Base-by-base conservation (phyloP, 2,113 vertebrate species). In the Phylloscopus whistleri region DNA sequence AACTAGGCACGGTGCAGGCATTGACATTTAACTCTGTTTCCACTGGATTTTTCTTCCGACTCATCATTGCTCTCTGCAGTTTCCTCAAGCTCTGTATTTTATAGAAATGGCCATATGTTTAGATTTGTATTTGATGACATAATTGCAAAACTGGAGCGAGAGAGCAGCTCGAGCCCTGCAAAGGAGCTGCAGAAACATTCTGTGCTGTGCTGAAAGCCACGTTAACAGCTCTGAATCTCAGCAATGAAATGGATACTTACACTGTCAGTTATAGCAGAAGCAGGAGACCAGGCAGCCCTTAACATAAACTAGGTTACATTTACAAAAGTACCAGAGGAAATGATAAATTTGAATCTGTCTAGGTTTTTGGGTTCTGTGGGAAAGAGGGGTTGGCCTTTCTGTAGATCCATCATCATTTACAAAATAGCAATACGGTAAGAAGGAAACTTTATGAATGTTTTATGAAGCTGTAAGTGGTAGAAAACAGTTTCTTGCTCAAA, bases 1-100 rank as follows among this genome's bases (percentile, higher is more conserved):
- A 97, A 97, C 84, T 63, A 94, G 92, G 93, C 91, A 96, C 88
- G 58, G 87, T 84, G 94, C 95, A 95, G 64, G 64, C 79, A 95
- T 53, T 96, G 90, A 92, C 93, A 93, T 95, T 95, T 96, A 86
- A 85, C 85, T 97, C 91, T 59, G 5, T 69, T 94, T 90, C 84
- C 62, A 82, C 48, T 14, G 58, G 64, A 77, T 70, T 67, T 87
- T 83, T 73, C 53, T 52, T 59, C 24, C 0, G 0, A 21, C 85
- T 94, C 73, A 52, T 67, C 59, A 67, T 23, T 62, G 41, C 67
- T 85, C 51, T 77, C 82, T 30, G 24, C 78, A 85, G 70, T 53
- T 80, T 93, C 94, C 67, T 80, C 72, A 80, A 48, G 72, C 85
- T 93, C 88, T 2, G 4, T 59, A 52, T 84, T 90, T 93, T 55